Evolutionary conservation across 2,888 invertebrate species (phyloP).

Genomic region (Eupithecia vulgata): DNA sequence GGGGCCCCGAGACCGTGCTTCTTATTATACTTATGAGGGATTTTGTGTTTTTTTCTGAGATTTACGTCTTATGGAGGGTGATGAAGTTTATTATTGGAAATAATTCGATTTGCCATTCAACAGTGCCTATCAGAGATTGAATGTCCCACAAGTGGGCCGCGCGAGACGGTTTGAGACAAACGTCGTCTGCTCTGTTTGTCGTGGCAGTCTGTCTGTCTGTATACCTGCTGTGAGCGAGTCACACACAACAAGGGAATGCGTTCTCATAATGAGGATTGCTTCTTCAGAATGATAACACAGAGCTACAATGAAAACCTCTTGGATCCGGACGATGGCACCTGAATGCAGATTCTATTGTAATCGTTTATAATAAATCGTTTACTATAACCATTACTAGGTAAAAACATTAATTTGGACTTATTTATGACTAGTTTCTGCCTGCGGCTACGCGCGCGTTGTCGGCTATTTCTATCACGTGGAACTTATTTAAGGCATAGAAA

Average conservation of each 20-base stretch:
- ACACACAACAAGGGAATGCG: background rate
- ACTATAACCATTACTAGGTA: too few relatives aligned
- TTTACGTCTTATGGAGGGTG: background rate
- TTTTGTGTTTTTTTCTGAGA: constrained; percentile 13
- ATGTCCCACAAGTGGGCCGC: background rate
- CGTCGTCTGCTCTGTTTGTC: background rate
- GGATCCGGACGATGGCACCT: background rate
- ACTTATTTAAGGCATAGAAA: too few relatives aligned
- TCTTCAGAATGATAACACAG: background rate
- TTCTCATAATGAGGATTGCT: background rate
- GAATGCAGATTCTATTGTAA: background rate
- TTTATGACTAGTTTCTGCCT: too few relatives aligned
- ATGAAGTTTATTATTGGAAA: background rate
- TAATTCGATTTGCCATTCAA: background rate
- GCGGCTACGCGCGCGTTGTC: too few relatives aligned
- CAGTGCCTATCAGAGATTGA: background rate
- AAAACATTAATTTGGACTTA: too few relatives aligned
- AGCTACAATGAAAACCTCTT: background rate
- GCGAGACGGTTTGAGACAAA: background rate
- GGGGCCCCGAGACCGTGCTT: too few relatives aligned
- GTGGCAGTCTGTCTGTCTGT: background rate
- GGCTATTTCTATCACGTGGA: too few relatives aligned
- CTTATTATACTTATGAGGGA: background rate
- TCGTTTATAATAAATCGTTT: too few relatives aligned
- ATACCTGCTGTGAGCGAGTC: background rate